Evolutionary conservation across 2,888 invertebrate genomes (phyloP), one percentile per base, ranked within the genome.

Genomic region (Pomacea canaliculata): DNA sequence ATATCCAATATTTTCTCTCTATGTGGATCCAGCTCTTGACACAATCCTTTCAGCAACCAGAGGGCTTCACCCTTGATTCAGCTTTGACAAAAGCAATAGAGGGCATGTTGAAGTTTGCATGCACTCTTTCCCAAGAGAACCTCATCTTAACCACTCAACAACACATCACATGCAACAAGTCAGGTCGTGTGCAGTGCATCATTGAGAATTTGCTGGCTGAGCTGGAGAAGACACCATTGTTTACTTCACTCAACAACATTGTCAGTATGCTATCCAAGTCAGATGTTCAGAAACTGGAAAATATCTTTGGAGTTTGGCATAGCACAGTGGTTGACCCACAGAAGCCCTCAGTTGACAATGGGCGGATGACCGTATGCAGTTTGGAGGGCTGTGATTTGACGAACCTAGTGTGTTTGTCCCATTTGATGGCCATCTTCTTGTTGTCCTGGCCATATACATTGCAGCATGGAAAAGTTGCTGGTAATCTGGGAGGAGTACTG

Each of bases 381-480:
- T 19, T 8, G 10, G 16, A 5, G 5, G n/a, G n/a, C 19, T 67
- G 67, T 37, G 67, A 71, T 49, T 23, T 69, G 60, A 60, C 9
- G 7, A 49, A 63, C 16, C 63, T 51, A 7, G 23, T 83, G 19
- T 56, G 60, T 18, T 74, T 79, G 65, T 70, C 78, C 16, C 82
- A 83, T 73, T 83, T 82, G 62, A 69, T 83, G 19, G 69, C 79
- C 1, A 62, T 80, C n/a, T 77, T 84, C 46, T 69, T 85, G 18
- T 76, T 84, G n/a, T 76, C 79, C 23, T 85, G 84, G 85, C 85
- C 85, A 0, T 81, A 82, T 60, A n/a, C 48, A 5, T 16, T 48
- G 27, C n/a, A 46, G 8, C 7, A 46, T 60, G 8, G 13, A 23
- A 66, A 71, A 2, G 10, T 16, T 56, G 16, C 10, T 19, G 49